Evolutionary conservation across 2,888 invertebrate species (phyloP), one percentile per base, ranked within the genome.

Genomic region (Rotaria socialis): DNA sequence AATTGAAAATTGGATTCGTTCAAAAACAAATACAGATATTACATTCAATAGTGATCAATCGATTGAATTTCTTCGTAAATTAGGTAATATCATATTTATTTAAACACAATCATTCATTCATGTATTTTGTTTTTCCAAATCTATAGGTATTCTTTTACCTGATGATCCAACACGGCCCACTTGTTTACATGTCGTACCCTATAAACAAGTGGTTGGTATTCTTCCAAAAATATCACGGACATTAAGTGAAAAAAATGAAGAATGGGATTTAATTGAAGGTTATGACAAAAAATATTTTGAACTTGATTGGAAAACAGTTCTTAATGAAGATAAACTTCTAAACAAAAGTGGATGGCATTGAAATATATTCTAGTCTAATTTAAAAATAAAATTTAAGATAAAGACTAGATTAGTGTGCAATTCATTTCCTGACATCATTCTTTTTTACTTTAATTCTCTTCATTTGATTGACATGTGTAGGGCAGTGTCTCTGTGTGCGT

Each of bases 371-470:
- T 85, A 55, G 84, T 50, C 84, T 84, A 75, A 80, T 52, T 10
- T 35, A 84, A 24, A 85, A 50, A 58, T 56, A 43, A 52, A 55
- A 84, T n/a, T 35, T 2, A 35, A 35, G 35, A 35, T 86, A 86
- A 14, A 56, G 67, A 67, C 22, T 56, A 50, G 56, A 86, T 24
- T 85, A 86, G n/a, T 74, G 67, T n/a, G 58, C 50, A 27, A 85
- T 86, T 43, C 80, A 35, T 86, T 27, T 35, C 84, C 19, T 85
- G 84, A 6, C 88, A 88, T 35, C 19, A 35, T 35, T 35, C 14
- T 27, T 67, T 16, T 27, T 41, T 67, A 27, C n/a, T 35, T 11
- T 24, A 11, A 7, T 2, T 60, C 2, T 27, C 7, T n/a, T 24
- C 27, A 60, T 60, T n/a, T 60, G 3, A 27, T n/a, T 60, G n/a